These are phyloP conservation scores for Drosophila miranda DNA, from an alignment of 1,140 invertebrate genomes.

Conservation along the genomic window DNA sequence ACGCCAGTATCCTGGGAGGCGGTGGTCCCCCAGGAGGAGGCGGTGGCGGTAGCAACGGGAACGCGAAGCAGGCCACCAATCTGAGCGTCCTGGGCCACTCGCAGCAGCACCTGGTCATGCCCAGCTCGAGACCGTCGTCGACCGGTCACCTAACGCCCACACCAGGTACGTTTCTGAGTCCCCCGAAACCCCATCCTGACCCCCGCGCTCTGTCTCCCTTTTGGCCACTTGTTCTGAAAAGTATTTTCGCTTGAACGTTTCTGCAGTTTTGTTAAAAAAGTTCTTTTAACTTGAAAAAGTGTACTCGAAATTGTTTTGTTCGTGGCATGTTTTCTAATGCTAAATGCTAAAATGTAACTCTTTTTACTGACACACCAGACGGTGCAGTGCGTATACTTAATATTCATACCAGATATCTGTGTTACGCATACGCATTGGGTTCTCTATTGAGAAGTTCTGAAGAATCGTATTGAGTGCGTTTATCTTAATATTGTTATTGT, in stretches of 20 bases:
- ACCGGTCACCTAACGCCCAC: constrained; percentile 86
- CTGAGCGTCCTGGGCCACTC: constrained; percentile 81
- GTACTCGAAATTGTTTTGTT: neutral
- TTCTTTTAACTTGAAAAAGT: constrained; percentile 1
- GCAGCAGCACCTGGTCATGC: constrained; percentile 83
- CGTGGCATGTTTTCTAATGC: constrained; percentile 28
- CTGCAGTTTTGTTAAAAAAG: constrained; percentile 32
- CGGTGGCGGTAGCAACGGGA: constrained; percentile 82
- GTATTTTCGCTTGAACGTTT: constrained; percentile 39
- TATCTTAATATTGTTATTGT: constrained; percentile 43
- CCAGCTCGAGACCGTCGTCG: constrained; percentile 83
- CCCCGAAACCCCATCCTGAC: too few species aligned
- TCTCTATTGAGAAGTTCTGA: neutral
- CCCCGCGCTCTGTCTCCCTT: constrained; percentile 1
- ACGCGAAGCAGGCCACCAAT: constrained; percentile 83
- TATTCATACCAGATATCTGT: neutral
- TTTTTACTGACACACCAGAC: neutral
- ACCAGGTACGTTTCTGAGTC: constrained; percentile 77
- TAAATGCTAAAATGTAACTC: constrained; percentile 11
- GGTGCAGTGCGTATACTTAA: constrained; percentile 38
- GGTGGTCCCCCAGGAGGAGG: constrained; percentile 71
- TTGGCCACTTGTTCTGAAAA: constrained; percentile 2
- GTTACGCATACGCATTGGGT: constrained; percentile 34
- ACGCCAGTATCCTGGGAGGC: constrained; percentile 56
- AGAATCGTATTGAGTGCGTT: constrained; percentile 15